These are phyloP conservation scores for Calameuta filiformis DNA, from an alignment of 2,888 invertebrate species.

Conservation along the genomic window DNA sequence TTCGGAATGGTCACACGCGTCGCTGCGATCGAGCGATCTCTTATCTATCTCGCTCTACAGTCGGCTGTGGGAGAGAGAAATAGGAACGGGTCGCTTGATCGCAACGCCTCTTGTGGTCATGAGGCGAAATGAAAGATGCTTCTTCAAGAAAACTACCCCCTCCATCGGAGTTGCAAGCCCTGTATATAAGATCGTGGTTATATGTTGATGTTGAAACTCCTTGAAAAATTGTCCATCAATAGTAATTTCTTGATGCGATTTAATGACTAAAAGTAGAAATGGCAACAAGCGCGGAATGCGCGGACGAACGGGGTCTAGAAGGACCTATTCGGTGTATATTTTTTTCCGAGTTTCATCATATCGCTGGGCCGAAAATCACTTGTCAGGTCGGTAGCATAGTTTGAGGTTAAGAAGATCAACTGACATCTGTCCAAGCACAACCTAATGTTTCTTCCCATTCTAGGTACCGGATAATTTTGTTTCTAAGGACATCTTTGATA, in stretches of 20 bases:
- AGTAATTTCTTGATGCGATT: background rate
- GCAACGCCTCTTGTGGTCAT: too few species aligned
- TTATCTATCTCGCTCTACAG: too few species aligned
- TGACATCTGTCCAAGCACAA: slow-evolving; percentile 4
- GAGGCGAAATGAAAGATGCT: too few species aligned
- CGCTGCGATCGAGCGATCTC: too few species aligned
- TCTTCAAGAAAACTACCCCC: too few species aligned
- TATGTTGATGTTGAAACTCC: too few species aligned
- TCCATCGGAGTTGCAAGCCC: too few species aligned
- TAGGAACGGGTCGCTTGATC: too few species aligned
- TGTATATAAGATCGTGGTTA: too few species aligned
- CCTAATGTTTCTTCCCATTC: slow-evolving; percentile 40
- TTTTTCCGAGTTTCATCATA: slow-evolving; percentile 81
- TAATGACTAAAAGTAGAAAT: slow-evolving; percentile 5
- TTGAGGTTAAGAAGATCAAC: background rate
- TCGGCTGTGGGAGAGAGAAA: too few species aligned
- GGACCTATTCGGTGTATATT: slow-evolving; percentile 86
- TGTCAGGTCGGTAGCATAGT: slow-evolving; percentile 75
- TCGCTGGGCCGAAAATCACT: slow-evolving; percentile 85
- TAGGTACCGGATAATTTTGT: slow-evolving; percentile 91
- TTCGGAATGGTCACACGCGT: too few species aligned
- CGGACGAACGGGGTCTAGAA: slow-evolving; percentile 76
- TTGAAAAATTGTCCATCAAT: too few species aligned
- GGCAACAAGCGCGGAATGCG: slow-evolving; percentile 64
- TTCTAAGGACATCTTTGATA: slow-evolving; percentile 93